phyloP scores from a whole-genome alignment of 2,797 vertebrate genomes.

The Argentina silus region DNA sequence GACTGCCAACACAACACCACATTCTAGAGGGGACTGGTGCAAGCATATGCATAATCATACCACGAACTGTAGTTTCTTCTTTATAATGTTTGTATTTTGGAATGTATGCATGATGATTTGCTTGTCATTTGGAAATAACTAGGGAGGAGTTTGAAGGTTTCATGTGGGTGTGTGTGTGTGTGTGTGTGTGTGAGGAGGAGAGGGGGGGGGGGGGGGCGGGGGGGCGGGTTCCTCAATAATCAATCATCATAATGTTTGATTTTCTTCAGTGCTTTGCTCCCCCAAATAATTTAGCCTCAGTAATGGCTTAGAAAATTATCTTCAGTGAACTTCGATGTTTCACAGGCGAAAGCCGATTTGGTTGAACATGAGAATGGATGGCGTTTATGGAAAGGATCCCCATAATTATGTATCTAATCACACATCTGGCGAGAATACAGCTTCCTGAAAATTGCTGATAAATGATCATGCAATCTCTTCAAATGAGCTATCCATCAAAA shows the following conservation, averaged over 20 bases:
- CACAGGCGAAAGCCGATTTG: background rate
- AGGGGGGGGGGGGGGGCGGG: background rate
- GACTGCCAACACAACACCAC: background rate
- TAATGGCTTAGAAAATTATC: too few species aligned
- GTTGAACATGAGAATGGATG: background rate
- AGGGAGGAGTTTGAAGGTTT: too few species aligned
- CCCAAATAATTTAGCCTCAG: background rate
- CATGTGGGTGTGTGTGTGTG: background rate
- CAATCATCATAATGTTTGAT: background rate
- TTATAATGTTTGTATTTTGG: too few species aligned
- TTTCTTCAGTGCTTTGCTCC: conserved; percentile 2
- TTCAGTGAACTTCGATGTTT: background rate
- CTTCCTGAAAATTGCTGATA: conserved; percentile 9
- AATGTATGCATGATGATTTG: too few species aligned
- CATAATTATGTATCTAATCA: conserved; percentile 28
- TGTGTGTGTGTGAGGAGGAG: too few species aligned
- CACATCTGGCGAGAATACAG: conserved; percentile 9
- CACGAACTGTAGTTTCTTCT: too few species aligned
- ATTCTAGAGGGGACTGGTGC: too few species aligned
- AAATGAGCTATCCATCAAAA: conserved; percentile 17
- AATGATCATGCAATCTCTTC: conserved; percentile 8
- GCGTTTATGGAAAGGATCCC: conserved; percentile 2
- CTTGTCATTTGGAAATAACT: too few species aligned
- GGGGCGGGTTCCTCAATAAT: background rate
- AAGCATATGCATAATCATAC: too few species aligned